Percentiles rank a stretch among this genome's conserved stretches.
These are phyloP conservation scores for Monopis laevigella DNA, from an alignment of 2,888 invertebrate genomes.

Conservation along the genomic window DNA sequence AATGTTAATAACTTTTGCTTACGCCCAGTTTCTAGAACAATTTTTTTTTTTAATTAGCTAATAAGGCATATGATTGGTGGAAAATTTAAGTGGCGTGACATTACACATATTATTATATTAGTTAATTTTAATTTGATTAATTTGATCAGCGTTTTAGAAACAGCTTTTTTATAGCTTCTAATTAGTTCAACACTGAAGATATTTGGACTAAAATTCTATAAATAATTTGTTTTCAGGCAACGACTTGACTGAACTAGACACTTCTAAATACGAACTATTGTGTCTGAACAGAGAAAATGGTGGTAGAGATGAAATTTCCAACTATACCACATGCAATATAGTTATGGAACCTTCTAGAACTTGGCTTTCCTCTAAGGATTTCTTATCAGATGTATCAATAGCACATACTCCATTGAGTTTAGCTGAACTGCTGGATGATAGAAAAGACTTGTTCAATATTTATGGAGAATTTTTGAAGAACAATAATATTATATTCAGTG, in stretches of 20 bases:
- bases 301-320: constrained; percentile 57
- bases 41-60: too few relatives aligned
- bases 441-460: constrained; percentile 70
- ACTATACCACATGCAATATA: constrained; percentile 69
- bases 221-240: constrained; percentile 43
- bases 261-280: constrained; percentile 67
- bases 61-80: too few relatives aligned
- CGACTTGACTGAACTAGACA: constrained; percentile 62
- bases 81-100: too few relatives aligned
- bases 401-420: constrained; percentile 70
- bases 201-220: too few relatives aligned
- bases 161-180: too few relatives aligned
- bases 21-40: too few relatives aligned
- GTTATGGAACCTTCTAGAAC: constrained; percentile 70
- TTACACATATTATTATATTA: too few relatives aligned
- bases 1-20: too few relatives aligned
- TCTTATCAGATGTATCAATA: constrained; percentile 68
- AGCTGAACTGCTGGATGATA: constrained; percentile 60
- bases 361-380: constrained; percentile 55
- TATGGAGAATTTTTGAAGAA: constrained; percentile 69
- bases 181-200: too few relatives aligned
- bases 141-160: too few relatives aligned
- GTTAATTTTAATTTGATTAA: too few relatives aligned
- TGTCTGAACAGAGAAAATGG: constrained; percentile 66
- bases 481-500: constrained; percentile 56